Evolutionary conservation across 2,797 vertebrate species (phyloP), one percentile per base, ranked within the genome.

Genomic region (Heteromormyrus szaboi): DNA sequence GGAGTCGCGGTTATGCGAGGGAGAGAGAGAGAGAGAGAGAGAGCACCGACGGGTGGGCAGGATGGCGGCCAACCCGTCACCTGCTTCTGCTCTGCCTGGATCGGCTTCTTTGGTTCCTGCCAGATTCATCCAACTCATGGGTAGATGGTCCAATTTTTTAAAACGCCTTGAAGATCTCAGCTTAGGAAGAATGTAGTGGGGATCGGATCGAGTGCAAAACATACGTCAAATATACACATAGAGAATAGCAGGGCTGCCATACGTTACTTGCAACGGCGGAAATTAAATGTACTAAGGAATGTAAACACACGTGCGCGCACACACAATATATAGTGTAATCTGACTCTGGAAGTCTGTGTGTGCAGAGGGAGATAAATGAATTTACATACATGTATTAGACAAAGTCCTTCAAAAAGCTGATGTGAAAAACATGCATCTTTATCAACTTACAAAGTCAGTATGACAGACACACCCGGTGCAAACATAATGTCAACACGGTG

Each of bases 201-300:
- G 48, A 51, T 29, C 50, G 0, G 22, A 51, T 85, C 4, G 22
- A 29, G 22, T 33, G 50, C 50, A 85, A 48, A 17, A 53, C n/a
- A 51, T 85, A 9, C 9, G 3, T 29, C 22, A 85, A 46, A 46
- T 81, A 81, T 22, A 44, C 37, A 46, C 17, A 46, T 7, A 79
- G 72, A 79, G 37, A 79, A 79, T 48, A 53, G 37, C 48, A n/a
- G 37, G 53, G 25, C 37, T 88, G 25, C 59, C 51, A 59, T 83
- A 88, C 88, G 29, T 37, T 72, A 56, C 88, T 79, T 85, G 65
- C 14, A 14, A 84, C 17, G 8, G 50, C 25, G 59, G 59, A 14
- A 68, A 37, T n/a, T 76, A 65, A 90, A 89, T 84, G 37, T 25
- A 33, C 65, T 37, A 59, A 53, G 62, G 48, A 88, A 53, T 89